Percentiles rank a stretch among this genome's conserved stretches.
phyloP scores from a whole-genome alignment of 2,797 vertebrate species.

The Hypotaenidia okinawae region DNA sequence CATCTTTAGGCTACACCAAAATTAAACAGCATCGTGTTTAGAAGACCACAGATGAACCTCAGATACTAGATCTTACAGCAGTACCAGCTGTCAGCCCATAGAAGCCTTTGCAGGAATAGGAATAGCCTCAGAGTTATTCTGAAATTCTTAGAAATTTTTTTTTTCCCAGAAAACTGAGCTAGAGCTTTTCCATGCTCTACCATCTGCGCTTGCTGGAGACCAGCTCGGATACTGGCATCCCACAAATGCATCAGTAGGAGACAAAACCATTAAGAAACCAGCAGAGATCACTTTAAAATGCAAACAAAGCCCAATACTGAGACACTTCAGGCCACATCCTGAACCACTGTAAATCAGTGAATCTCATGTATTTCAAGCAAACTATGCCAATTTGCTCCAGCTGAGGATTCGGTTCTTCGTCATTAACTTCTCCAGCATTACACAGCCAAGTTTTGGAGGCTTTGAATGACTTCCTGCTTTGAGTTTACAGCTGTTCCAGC shows the following conservation, averaged over 20 bases:
- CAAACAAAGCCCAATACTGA: slow-evolving; percentile 39
- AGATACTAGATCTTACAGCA: slow-evolving; percentile 32
- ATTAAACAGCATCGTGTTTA: slow-evolving; percentile 54
- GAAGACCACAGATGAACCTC: slow-evolving; percentile 51
- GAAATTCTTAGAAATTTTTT: neutral
- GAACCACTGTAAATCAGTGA: slow-evolving; percentile 21
- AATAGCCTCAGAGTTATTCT: neutral
- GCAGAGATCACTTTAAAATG: slow-evolving; percentile 55
- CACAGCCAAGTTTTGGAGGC: slow-evolving; percentile 23
- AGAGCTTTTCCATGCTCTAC: neutral
- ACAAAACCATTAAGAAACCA: slow-evolving; percentile 42
- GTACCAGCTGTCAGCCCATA: slow-evolving; percentile 36
- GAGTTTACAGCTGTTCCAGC: slow-evolving; percentile 58
- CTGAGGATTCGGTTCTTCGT: slow-evolving; percentile 22
- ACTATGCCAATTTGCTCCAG: slow-evolving; percentile 21
- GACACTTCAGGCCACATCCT: neutral
- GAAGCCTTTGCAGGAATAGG: slow-evolving; percentile 42
- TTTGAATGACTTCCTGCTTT: slow-evolving; percentile 42
- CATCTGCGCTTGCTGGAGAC: slow-evolving; percentile 49
- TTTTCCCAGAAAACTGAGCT: slow-evolving; percentile 51
- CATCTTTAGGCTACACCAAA: neutral
- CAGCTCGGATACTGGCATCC: neutral
- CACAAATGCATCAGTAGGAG: neutral
- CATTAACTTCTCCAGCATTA: slow-evolving; percentile 55
- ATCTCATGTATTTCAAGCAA: slow-evolving; percentile 19